phyloP scores from a whole-genome alignment of 2,113 vertebrate species.

The Ovis canadensis region DNA sequence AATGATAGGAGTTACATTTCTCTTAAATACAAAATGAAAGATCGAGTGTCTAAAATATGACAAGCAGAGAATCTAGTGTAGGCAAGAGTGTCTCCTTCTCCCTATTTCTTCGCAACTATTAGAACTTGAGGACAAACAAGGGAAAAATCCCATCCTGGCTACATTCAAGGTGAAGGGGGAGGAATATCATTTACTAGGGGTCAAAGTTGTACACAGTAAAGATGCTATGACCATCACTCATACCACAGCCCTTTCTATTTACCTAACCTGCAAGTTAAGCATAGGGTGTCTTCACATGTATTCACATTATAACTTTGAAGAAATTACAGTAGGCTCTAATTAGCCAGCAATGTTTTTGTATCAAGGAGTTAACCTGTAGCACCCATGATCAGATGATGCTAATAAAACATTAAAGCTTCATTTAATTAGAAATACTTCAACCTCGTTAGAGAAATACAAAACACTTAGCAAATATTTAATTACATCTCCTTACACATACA shows the following conservation, averaged over 20 bases:
- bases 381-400: not conserved
- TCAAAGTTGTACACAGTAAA: not conserved
- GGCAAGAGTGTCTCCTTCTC: not conserved
- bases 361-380: constrained; percentile 15
- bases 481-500: constrained; percentile 18
- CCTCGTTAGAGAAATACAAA: constrained; percentile 21
- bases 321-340: not conserved
- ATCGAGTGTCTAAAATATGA: not conserved
- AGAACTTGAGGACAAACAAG: not conserved
- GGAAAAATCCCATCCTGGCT: not conserved
- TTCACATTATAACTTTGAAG: not conserved
- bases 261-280: not conserved
- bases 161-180: not conserved
- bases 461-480: constrained; percentile 38
- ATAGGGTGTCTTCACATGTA: not conserved
- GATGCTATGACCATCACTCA: not conserved
- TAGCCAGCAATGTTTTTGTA: not conserved
- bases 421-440: constrained; percentile 10
- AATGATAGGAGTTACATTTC: not conserved
- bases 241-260: not conserved
- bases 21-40: not conserved
- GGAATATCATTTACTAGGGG: not conserved
- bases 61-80: not conserved
- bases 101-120: not conserved
- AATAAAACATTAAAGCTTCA: constrained; percentile 27